Percentiles rank a stretch among this genome's conserved stretches.
Conservation (phyloP, 2,888 invertebrate species). For the Cephalotes varians region DNA sequence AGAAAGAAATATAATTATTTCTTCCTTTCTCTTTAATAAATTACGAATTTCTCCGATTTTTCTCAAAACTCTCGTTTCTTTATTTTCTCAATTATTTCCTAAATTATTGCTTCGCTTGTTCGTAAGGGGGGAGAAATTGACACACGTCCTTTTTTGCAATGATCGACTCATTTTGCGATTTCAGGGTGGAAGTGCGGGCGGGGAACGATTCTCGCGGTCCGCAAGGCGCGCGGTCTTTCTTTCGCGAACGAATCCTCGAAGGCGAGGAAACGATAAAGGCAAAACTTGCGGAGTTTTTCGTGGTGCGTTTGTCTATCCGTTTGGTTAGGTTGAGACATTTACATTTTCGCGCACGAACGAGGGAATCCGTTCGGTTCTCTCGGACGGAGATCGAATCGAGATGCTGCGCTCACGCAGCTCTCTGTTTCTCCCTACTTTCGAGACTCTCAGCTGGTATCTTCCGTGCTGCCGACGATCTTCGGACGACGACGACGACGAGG, state of each 20-base stretch:
- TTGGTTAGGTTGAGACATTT: conserved; percentile 79
- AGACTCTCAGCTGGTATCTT: conserved; percentile 67
- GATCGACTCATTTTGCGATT: conserved; percentile 6
- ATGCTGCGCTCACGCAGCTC: conserved; percentile 5
- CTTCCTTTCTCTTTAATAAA: not conserved
- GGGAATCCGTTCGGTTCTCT: conserved; percentile 33
- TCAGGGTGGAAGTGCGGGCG: conserved; percentile 9
- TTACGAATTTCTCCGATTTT: not conserved
- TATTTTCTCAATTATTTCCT: not conserved
- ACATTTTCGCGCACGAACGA: conserved; percentile 25
- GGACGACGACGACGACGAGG: conserved; percentile 61
- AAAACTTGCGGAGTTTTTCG: conserved; percentile 30
- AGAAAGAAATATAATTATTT: not conserved
- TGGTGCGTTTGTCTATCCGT: conserved; percentile 85
- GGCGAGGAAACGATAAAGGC: conserved; percentile 27
- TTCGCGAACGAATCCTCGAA: conserved; percentile 18
- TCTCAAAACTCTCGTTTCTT: not conserved
- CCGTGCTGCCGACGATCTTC: conserved; percentile 74
- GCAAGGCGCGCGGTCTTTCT: conserved; percentile 29
- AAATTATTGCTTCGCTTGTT: not conserved
- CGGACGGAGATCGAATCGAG: conserved; percentile 47
- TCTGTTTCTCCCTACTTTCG: conserved; percentile 41
- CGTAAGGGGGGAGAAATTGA: not conserved
- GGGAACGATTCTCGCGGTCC: conserved; percentile 24
- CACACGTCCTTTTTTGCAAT: conserved; percentile 1